A percentile compares a stretch with the other conserved stretches of the same genome.
Evolutionary conservation across 2,113 vertebrate species (phyloP).

Genomic region (Tetrao urogallus): DNA sequence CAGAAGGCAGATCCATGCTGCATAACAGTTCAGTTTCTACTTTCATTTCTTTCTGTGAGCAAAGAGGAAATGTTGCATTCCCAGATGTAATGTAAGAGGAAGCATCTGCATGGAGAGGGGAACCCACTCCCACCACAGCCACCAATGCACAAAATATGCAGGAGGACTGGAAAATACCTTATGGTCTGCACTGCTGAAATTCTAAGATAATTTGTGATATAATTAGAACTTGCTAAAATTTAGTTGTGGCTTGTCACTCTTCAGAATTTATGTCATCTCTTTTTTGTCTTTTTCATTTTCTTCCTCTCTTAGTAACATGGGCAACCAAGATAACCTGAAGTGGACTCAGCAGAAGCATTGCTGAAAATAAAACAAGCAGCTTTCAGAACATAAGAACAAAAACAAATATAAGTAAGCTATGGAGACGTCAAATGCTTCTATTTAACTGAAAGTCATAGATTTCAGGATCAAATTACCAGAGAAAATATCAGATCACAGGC

Average conservation of each 20-base stretch:
- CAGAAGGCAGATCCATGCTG: not conserved
- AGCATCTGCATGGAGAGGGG: not conserved
- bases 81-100: constrained; percentile 33
- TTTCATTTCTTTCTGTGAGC: not conserved
- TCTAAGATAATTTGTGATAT: not conserved
- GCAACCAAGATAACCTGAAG: not conserved
- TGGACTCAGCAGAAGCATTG: not conserved
- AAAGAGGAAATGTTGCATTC: not conserved
- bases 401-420: not conserved
- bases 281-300: not conserved
- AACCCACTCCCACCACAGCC: not conserved
- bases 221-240: not conserved
- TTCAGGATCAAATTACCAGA: not conserved
- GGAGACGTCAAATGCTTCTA: not conserved
- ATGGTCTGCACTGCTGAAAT: not conserved
- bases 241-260: not conserved
- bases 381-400: not conserved
- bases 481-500: not conserved
- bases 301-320: not conserved
- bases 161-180: not conserved
- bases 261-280: not conserved
- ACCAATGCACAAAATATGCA: not conserved
- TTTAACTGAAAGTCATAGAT: not conserved
- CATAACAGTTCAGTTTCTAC: not conserved
- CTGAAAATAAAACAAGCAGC: not conserved